A percentile compares a stretch with the other conserved stretches of the same genome.
phyloP scores from a whole-genome alignment of 2,888 invertebrate species.

The Agrotis segetum region DNA sequence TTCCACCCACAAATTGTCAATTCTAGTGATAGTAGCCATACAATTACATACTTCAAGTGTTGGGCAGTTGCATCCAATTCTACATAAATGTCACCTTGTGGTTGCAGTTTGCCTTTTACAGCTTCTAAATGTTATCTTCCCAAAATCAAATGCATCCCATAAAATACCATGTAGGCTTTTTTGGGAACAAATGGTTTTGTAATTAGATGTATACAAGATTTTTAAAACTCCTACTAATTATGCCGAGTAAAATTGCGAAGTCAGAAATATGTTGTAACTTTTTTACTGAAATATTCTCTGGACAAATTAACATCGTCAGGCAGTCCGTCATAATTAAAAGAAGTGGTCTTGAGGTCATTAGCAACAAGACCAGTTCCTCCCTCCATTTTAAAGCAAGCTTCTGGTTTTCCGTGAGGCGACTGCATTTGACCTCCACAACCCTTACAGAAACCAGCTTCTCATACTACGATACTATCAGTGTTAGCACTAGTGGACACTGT shows the following conservation, averaged over 20 bases:
- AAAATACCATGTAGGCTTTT: neutral
- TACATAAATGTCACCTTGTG: neutral
- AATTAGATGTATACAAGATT: neutral
- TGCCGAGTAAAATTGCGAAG: conserved; percentile 1
- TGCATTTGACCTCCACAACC: conserved; percentile 55
- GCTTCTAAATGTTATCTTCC: conserved; percentile 4
- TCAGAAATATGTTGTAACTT: conserved; percentile 24
- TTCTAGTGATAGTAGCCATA: neutral
- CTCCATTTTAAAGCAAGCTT: conserved; percentile 44
- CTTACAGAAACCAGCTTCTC: conserved; percentile 51
- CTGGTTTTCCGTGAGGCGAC: conserved; percentile 47
- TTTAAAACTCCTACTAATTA: neutral
- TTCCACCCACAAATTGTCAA: neutral
- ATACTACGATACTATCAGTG: conserved; percentile 47
- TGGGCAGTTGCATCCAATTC: conserved; percentile 2
- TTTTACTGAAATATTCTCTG: conserved; percentile 12
- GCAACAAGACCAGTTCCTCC: conserved; percentile 43
- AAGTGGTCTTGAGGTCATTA: conserved; percentile 41
- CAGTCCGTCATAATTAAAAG: conserved; percentile 26
- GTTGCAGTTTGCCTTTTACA: conserved; percentile 9
- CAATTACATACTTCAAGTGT: neutral
- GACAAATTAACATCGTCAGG: conserved; percentile 31
- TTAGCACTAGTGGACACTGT: conserved; percentile 24
- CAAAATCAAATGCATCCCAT: neutral
- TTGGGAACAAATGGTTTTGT: neutral